Evolutionary conservation across 2,888 invertebrate genomes (phyloP), one percentile per base, ranked within the genome.

Genomic region (Hydropsyche betteni): DNA sequence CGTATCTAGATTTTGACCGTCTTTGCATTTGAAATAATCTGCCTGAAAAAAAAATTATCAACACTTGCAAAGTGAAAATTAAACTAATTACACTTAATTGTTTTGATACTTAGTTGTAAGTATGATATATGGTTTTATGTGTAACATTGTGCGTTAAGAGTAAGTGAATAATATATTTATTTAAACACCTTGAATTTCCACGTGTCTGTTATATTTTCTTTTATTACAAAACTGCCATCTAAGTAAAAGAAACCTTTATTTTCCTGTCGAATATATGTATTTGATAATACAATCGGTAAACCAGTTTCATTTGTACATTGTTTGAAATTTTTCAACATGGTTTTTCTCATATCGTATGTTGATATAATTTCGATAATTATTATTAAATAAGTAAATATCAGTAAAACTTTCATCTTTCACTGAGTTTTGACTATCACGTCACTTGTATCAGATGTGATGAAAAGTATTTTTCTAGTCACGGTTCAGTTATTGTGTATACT

Each of bases 21-120:
- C 75, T 14, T 74, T 76, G 34, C 78, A 78, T 74, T 78, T 78
- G 8, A 38, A 74, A 58, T 76, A 55, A 69, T 76, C 75, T 38
- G 75, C 69, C 78, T 78, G 64, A 38, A 38, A 12, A 36, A n/a
- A 24, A 24, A 24, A 24, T 24, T 2, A 24, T 24, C 24, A 24
- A 24, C n/a, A 24, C 24, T 24, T 24, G 2, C 24, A 24, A 24
- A 24, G 24, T 24, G 24, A 24, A 24, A 24, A 24, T 24, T 24
- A 24, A 24, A 24, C 24, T 24, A 24, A 24, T 24, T 24, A 24
- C 24, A 2, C 24, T 24, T 24, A 24, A 24, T 24, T 24, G 2
- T 24, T 24, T 2, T 24, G 24, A 24, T 24, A 24, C 24, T 24
- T 2, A 24, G 24, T n/a, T 24, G 24, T 24, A 24, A 24, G 24